Evolutionary conservation across 2,113 vertebrate species (phyloP).

Genomic region (Macquaria ambigua): DNA sequence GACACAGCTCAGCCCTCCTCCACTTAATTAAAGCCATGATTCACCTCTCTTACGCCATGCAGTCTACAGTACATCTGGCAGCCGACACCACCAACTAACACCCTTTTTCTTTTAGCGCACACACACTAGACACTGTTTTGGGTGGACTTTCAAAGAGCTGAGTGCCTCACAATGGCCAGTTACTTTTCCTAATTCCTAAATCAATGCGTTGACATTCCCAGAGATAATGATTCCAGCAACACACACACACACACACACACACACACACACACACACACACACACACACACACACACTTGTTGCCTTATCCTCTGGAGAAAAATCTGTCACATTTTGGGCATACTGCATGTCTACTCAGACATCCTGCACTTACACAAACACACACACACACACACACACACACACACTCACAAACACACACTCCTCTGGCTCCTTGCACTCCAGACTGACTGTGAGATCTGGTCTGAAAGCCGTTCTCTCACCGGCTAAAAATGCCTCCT

Average conservation of each 20-base stretch:
- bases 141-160: slow-evolving; percentile 19
- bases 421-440: slow-evolving; percentile 41
- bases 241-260: slow-evolving; percentile 9
- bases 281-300: slow-evolving; percentile 5
- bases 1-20: slow-evolving; percentile 50
- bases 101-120: neutral
- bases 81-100: slow-evolving; percentile 3
- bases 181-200: slow-evolving; percentile 38
- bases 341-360: neutral
- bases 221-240: slow-evolving; percentile 17
- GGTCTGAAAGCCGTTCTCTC: slow-evolving; percentile 42
- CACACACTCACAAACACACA: slow-evolving; percentile 22
- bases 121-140: slow-evolving; percentile 5
- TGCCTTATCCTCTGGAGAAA: neutral
- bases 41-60: slow-evolving; percentile 53
- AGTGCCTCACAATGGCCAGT: neutral
- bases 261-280: slow-evolving; percentile 8
- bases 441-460: slow-evolving; percentile 32
- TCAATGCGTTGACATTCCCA: slow-evolving; percentile 21
- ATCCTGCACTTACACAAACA: neutral
- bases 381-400: neutral
- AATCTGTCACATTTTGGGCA: neutral
- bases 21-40: slow-evolving; percentile 78
- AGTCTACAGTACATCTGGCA: slow-evolving; percentile 54
- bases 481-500: slow-evolving; percentile 45